Evolutionary conservation across 2,888 invertebrate genomes (phyloP), one percentile per base, ranked within the genome.

Genomic region (Hecatera dysodea): DNA sequence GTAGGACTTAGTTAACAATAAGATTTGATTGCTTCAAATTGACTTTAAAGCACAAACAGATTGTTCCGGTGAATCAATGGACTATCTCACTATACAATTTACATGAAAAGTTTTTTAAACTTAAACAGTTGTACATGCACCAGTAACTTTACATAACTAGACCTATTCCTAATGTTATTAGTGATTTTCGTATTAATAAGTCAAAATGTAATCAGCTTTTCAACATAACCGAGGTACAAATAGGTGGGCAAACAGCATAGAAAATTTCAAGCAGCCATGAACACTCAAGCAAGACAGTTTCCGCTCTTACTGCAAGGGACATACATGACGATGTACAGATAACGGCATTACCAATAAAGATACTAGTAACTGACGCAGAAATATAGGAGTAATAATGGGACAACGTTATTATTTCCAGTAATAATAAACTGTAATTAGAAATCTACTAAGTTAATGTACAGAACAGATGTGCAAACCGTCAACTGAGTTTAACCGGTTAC

Each of bases 11-110:
- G 74, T 83, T 82, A 78, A 82, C 82, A 78, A 84, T 78, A 85
- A 72, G 85, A 78, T 84, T 86, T 90, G 91, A 93, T 93, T 93
- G 90, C 88, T 83, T 83, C 88, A 91, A 93, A 93, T 92, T 91
- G 91, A 83, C 89, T 87, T 83, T 86, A 88, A 91, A 89, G 91
- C 85, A 90, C 90, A 90, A 90, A 85, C 88, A 92, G 90, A 93
- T 92, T 90, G 87, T 88, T 71, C 70, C 72, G 66, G 63, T 69
- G 69, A 81, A 73, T 81, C 62, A 71, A 85, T 55, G 27, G 29
- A 63, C 53, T n/a, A n/a, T n/a, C n/a, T 75, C 73, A 74, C 73
- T 60, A 73, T 76, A 79, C 27, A 80, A 69, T 75, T 75, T 75
- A 69, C 68, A 71, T 79, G 79, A 74, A 62, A 71, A 74, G 55